Evolutionary conservation across 37 sponge, comb jelly and placozoan genomes (phyloP), one percentile per base, ranked within the genome.

Genomic region (Haliclona indistincta): DNA sequence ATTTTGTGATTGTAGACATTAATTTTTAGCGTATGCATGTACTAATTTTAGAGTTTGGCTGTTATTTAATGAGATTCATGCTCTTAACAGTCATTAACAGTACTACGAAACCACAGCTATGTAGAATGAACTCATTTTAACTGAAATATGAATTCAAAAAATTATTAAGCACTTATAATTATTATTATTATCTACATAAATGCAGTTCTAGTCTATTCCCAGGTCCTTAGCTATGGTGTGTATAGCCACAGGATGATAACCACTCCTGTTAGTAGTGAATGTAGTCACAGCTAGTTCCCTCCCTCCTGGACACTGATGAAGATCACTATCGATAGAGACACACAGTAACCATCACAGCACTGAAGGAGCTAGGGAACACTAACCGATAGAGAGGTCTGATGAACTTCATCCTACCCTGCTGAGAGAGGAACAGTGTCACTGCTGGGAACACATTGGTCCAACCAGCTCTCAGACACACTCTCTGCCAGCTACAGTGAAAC

Each of bases 361-460:
- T 49, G 26, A 19, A 49, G 15, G 53, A 2, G 30, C 26, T n/a
- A 40, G 30, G n/a, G 26, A 4, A 47, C 43, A 67, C 68, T 17
- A 36, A 83, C 85, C 78, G 78, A 70, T 92, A 92, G 0, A 86
- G 81, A 45, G 88, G 84, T 47, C 90, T 62, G 0, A 96, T 82
- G 54, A 69, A 96, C 75, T 96, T 96, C 93, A 91, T 92, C 38
- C 97, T 75, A 22, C 97, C 97, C 66, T 92, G 93, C 41, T 73
- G 64, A 3, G 79, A 79, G n/a, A 92, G 38, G 42, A 96, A 92
- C 32, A 65, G 44, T 1, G 83, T 75, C 3, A 89, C 90, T 17
- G 41, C 36, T 45, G 78, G 71, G 26, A 83, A 89, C 17, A 80
- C 68, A 3, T 85, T 77, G 0, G 41, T 72, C 75, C 64, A 79